Base-by-base conservation (phyloP, 2,113 vertebrate species). In the Rutilus rutilus region DNA sequence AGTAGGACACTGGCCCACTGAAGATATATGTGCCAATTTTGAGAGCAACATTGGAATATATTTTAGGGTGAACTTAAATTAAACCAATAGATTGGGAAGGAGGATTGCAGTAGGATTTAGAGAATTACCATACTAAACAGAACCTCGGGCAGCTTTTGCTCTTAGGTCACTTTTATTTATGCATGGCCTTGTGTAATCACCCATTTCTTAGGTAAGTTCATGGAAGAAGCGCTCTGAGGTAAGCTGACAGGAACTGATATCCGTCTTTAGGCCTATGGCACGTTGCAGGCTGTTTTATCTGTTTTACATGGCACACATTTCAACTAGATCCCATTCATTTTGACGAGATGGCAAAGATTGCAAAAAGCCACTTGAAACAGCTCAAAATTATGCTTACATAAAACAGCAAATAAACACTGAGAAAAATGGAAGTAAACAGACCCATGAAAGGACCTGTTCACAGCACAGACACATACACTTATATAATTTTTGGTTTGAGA, bases 401-500 rank as follows among this genome's bases (percentile, higher is more conserved):
- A 36, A 59, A 30, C 67, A 23, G 36, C 67, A 59, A 86, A 36
- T n/a, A 76, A 15, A 36, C 45, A 57, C 23, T 4, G 57, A 39
- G 78, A 9, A 25, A 81, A 64, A 81, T 30, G 14, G 2, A 42
- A 65, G 8, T 81, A 79, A 79, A 62, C 78, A 79, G 39, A 45
- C 23, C 57, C 42, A 25, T 25, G 23, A 75, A 74, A 75, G n/a
- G 39, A 50, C 71, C 71, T 47, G 45, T 77, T 54, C 74, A 54
- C 17, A 33, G 45, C 47, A 54, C n/a, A 77, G 47, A 54, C 47
- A 5, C 14, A 52, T 10, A 1, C 75, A 77, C 12, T 62, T 88
- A 88, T 78, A 75, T 78, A 73, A 82, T 85, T 87, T 50, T 67
- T 79, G 17, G 84, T 62, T 90, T 89, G 90, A 88, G 85, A 36